Conservation (phyloP, 2,797 vertebrate species). For the Erpetoichthys calabaricus region DNA sequence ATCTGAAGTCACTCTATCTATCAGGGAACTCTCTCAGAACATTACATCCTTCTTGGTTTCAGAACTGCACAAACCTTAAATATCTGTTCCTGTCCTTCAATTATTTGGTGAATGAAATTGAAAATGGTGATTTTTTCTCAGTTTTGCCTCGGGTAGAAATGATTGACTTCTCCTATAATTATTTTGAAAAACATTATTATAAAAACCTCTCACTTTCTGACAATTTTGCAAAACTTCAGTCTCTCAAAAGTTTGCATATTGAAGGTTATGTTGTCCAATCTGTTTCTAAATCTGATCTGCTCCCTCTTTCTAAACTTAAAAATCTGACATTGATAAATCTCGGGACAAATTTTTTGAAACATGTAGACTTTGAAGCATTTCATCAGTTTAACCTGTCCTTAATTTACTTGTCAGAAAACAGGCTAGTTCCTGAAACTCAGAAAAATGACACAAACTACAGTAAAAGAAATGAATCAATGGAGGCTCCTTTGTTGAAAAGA, state of each 20-base stretch:
- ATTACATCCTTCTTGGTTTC: conserved; percentile 22
- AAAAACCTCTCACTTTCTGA: conserved; percentile 18
- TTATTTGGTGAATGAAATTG: conserved; percentile 22
- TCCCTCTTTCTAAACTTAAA: conserved; percentile 26
- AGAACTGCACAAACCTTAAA: conserved; percentile 24
- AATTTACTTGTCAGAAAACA: conserved; percentile 41
- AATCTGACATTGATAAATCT: conserved; percentile 35
- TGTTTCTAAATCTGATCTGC: conserved; percentile 26
- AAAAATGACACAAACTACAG: background rate
- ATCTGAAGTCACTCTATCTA: conserved; percentile 22
- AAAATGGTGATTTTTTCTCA: conserved; percentile 26
- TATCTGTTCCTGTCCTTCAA: conserved; percentile 32
- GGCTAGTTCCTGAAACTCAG: conserved; percentile 21
- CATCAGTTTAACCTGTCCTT: conserved; percentile 22
- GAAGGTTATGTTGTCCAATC: conserved; percentile 33
- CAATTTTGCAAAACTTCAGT: conserved; percentile 26
- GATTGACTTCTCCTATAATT: conserved; percentile 41
- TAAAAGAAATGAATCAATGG: background rate
- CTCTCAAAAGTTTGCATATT: conserved; percentile 26
- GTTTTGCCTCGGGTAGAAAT: conserved; percentile 27
- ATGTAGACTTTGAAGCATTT: conserved; percentile 32
- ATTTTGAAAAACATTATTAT: conserved; percentile 12
- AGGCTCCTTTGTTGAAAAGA: background rate
- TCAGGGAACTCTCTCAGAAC: conserved; percentile 28
- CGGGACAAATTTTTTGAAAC: conserved; percentile 38